These are phyloP conservation scores for Salticus scenicus DNA, from an alignment of 2,888 invertebrate species.

Conservation along the genomic window DNA sequence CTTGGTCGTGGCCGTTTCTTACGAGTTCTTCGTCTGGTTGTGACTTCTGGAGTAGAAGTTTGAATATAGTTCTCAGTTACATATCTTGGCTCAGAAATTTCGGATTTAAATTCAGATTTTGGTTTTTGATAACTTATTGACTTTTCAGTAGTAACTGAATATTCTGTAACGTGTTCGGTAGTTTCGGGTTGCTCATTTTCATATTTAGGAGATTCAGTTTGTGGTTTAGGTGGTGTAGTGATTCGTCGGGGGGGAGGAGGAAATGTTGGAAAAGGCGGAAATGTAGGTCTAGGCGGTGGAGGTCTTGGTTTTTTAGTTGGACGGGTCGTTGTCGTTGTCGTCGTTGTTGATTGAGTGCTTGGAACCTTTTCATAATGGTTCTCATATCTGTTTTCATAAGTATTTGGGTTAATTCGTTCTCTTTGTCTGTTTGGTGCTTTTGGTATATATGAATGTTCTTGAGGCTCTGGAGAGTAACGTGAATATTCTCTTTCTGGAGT, in stretches of 20 bases:
- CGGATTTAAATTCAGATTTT: not conserved
- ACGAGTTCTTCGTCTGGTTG: slow-evolving; percentile 46
- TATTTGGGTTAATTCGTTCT: slow-evolving; percentile 19
- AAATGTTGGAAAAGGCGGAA: slow-evolving; percentile 63
- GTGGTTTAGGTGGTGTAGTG: slow-evolving; percentile 26
- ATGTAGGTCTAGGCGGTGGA: slow-evolving; percentile 58
- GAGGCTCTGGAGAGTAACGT: not conserved
- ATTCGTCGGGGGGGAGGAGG: slow-evolving; percentile 54
- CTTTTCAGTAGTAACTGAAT: not conserved
- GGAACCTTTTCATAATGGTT: slow-evolving; percentile 22
- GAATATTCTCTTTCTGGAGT: not conserved
- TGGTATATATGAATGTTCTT: not conserved
- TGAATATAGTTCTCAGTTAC: slow-evolving; percentile 15
- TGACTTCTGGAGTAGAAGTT: slow-evolving; percentile 37
- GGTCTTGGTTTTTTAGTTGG: slow-evolving; percentile 37
- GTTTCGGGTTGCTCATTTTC: not conserved
- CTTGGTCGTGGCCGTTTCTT: slow-evolving; percentile 33
- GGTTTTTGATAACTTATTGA: not conserved
- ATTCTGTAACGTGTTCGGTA: slow-evolving; percentile 6
- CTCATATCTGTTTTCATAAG: slow-evolving; percentile 22
- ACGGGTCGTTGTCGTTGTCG: not conserved
- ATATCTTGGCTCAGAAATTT: slow-evolving; percentile 12
- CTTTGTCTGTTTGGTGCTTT: not conserved
- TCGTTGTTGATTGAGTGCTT: slow-evolving; percentile 8
- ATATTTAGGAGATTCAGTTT: slow-evolving; percentile 11